These are phyloP conservation scores for Peromyscus eremicus DNA, from an alignment of 2,797 vertebrate genomes.

Conservation along the genomic window DNA sequence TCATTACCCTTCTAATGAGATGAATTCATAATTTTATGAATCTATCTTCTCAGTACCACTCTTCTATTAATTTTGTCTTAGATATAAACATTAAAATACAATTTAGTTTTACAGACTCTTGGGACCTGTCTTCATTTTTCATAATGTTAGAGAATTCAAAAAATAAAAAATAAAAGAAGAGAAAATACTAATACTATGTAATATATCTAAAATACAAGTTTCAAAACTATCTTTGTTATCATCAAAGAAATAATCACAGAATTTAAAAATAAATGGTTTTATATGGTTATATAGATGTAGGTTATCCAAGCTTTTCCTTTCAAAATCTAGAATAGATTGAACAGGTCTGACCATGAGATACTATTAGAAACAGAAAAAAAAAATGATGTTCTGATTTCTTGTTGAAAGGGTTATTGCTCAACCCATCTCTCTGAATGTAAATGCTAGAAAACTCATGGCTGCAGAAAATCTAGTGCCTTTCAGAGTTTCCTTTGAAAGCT, in stretches of 20 bases:
- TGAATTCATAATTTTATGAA: not conserved
- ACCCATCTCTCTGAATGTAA: constrained; percentile 15
- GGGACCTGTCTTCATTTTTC: not conserved
- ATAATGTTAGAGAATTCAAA: not conserved
- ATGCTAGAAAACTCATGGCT: not conserved
- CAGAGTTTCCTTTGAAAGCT: constrained; percentile 37
- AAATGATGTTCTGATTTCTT: constrained; percentile 31
- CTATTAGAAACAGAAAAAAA: not conserved
- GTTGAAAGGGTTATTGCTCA: not conserved
- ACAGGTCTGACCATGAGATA: not conserved
- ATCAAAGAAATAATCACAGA: not conserved
- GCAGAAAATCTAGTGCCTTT: constrained; percentile 23
- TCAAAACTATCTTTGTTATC: not conserved
- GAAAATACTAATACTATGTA: not conserved
- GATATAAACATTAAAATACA: not conserved
- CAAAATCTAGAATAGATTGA: constrained; percentile 18
- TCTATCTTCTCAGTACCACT: not conserved
- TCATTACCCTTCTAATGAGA: not conserved
- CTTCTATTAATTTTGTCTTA: not conserved
- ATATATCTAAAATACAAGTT: not conserved
- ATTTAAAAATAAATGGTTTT: not conserved
- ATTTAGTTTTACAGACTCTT: not conserved
- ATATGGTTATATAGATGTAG: not conserved
- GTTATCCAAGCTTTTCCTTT: not conserved
- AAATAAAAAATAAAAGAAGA: not conserved